Percentiles rank a stretch among this genome's conserved stretches.
These are phyloP conservation scores for Stichopus chloronotus DNA, from an alignment of 35 echinoderm and acorn worm species.

Conservation along the genomic window DNA sequence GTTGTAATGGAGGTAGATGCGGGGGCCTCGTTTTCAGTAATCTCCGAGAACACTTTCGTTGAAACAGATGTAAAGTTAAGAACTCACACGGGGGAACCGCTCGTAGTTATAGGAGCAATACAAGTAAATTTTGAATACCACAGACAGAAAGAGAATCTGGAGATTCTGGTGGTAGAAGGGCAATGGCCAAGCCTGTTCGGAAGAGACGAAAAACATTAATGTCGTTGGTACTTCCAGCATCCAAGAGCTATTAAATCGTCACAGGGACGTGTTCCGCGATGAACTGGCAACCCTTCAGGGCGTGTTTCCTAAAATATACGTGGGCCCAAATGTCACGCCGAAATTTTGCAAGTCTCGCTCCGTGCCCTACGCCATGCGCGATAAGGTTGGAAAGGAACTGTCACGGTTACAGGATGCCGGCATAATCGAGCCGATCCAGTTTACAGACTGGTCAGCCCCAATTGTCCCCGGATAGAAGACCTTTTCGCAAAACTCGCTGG, in stretches of 20 bases:
- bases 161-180: conserved; percentile 42
- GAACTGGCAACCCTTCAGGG: background rate
- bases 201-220: background rate
- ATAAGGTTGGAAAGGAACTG: conserved; percentile 26
- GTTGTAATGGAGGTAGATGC: conserved; percentile 49
- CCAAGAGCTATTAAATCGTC: background rate
- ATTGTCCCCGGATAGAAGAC: conserved; percentile 66
- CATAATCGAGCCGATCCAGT: conserved; percentile 48
- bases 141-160: background rate
- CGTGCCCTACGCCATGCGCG: conserved; percentile 54
- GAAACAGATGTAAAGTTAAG: conserved; percentile 13
- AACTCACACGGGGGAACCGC: conserved; percentile 56
- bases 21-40: conserved; percentile 35
- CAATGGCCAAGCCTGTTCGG: conserved; percentile 49
- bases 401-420: background rate
- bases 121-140: conserved; percentile 48
- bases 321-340: too few relatives aligned
- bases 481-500: conserved; percentile 49
- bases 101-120: conserved; percentile 41
- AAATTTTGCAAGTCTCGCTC: too few relatives aligned
- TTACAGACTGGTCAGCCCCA: conserved; percentile 55
- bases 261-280: background rate
- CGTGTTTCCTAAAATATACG: background rate
- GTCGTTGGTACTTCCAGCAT: background rate
- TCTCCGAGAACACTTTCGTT: background rate